Conservation (phyloP, 2,888 invertebrate species). For the Chrysopilus asiliformis region DNA sequence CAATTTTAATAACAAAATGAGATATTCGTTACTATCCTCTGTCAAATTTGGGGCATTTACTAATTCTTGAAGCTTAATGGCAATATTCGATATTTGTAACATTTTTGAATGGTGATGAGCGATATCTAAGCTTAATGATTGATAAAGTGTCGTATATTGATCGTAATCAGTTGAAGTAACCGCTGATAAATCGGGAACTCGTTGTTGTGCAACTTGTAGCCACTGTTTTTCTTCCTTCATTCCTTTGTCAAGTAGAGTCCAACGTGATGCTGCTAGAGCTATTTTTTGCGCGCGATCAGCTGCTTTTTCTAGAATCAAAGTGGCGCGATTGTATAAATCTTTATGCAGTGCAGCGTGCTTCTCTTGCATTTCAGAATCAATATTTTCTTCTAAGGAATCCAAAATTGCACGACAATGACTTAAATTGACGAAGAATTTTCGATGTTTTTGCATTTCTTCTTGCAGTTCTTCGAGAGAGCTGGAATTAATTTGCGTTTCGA, state of each 20-base stretch:
- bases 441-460: slow-evolving; percentile 78
- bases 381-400: slow-evolving; percentile 71
- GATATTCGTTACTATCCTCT: slow-evolving; percentile 55
- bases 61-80: slow-evolving; percentile 58
- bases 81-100: slow-evolving; percentile 55
- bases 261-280: slow-evolving; percentile 72
- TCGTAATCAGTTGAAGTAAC: slow-evolving; percentile 75
- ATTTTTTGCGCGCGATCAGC: slow-evolving; percentile 69
- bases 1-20: slow-evolving; percentile 56
- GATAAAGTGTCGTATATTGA: slow-evolving; percentile 70
- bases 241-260: slow-evolving; percentile 67
- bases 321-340: slow-evolving; percentile 62
- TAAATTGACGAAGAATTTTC: slow-evolving; percentile 77
- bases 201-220: slow-evolving; percentile 70
- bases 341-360: slow-evolving; percentile 61
- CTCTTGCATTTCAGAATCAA: slow-evolving; percentile 65
- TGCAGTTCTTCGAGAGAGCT: slow-evolving; percentile 66
- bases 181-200: slow-evolving; percentile 65
- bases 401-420: slow-evolving; percentile 77
- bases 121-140: slow-evolving; percentile 64
- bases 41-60: slow-evolving; percentile 63
- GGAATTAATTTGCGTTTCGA: slow-evolving; percentile 64
- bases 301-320: slow-evolving; percentile 63
- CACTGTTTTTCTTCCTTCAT: slow-evolving; percentile 73
- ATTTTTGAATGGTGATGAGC: slow-evolving; percentile 69